phyloP scores from a whole-genome alignment of 2,888 invertebrate species.

The Osedax frankpressi region DNA sequence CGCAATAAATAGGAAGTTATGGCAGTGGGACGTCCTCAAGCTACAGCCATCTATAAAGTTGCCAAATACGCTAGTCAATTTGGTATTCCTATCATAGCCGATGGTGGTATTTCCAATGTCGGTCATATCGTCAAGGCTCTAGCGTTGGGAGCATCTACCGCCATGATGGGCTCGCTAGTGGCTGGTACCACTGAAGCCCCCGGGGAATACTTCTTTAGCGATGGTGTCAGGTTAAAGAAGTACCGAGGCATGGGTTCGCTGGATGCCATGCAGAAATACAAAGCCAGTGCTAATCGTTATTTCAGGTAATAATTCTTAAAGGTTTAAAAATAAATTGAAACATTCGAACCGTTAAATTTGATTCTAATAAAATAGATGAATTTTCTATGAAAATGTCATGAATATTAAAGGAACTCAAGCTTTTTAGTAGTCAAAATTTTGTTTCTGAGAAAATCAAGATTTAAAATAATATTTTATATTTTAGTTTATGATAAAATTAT shows the following conservation, averaged over 20 bases:
- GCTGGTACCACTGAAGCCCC: slow-evolving; percentile 97
- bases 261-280: slow-evolving; percentile 82
- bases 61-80: slow-evolving; percentile 73
- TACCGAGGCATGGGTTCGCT: slow-evolving; percentile 91
- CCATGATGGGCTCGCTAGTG: slow-evolving; percentile 97
- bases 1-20: slow-evolving; percentile 55
- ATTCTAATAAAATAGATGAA: background rate
- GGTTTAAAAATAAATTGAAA: background rate
- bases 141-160: slow-evolving; percentile 80
- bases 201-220: slow-evolving; percentile 95
- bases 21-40: slow-evolving; percentile 96
- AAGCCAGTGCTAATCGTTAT: slow-evolving; percentile 40
- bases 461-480: too few species aligned
- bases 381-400: too few species aligned
- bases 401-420: too few species aligned
- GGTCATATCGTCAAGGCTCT: slow-evolving; percentile 92
- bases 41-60: slow-evolving; percentile 91
- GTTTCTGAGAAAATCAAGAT: too few species aligned
- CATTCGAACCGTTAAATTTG: too few species aligned
- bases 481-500: too few species aligned
- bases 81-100: slow-evolving; percentile 92
- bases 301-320: slow-evolving; percentile 29
- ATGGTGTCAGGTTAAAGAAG: slow-evolving; percentile 91
- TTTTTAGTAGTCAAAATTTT: too few species aligned
- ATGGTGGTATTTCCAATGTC: slow-evolving; percentile 90